Base-by-base conservation (phyloP, 2,113 vertebrate species). In the Zosterops borbonicus region DNA sequence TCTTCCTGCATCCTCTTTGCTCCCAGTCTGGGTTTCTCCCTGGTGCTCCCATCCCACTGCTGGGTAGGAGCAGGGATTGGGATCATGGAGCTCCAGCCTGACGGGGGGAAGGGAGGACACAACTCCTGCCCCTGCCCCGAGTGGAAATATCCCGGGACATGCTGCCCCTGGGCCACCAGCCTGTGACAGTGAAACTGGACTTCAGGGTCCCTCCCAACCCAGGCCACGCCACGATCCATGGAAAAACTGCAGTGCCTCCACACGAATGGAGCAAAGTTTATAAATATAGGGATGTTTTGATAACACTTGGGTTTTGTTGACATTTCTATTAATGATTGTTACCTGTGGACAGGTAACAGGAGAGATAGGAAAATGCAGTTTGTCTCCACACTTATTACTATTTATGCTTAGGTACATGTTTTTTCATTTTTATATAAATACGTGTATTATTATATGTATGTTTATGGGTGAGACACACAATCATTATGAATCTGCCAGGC, bases 281-380 rank as follows among this genome's bases (percentile, higher is more conserved):
- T 67, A 80, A 67, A 46, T 31, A 20, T 0, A 9, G 20, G 15
- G 21, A 8, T 16, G 33, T 31, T 65, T 55, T 31, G 39, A 15
- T 55, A 80, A 24, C 44, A 20, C 10, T 65, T 25, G 39, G 39
- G 35, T 8, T 73, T 53, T 87, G 37, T 88, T 91, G 82, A 58
- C 49, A 17, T 82, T 78, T 70, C 69, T 70, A 4, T 91, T 89
- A 89, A 89, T 94, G 78, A 71, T 68, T 96, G 73, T 55, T 94
- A 78, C 75, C 49, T 15, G 13, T 14, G 29, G 12, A 29, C 27
- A 55, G 76, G 42, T 63, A 35, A 37, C 7, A 27, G 20, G 46
- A 46, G 31, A 73, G 31, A 22, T n/a, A 63, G 50, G 46, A 69
- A 83, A 46, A 59, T 29, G 13, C 47, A 68, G 31, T 67, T 82